These are phyloP conservation scores for Capitulum mitella DNA, from an alignment of 2,888 invertebrate genomes.

Conservation along the genomic window DNA sequence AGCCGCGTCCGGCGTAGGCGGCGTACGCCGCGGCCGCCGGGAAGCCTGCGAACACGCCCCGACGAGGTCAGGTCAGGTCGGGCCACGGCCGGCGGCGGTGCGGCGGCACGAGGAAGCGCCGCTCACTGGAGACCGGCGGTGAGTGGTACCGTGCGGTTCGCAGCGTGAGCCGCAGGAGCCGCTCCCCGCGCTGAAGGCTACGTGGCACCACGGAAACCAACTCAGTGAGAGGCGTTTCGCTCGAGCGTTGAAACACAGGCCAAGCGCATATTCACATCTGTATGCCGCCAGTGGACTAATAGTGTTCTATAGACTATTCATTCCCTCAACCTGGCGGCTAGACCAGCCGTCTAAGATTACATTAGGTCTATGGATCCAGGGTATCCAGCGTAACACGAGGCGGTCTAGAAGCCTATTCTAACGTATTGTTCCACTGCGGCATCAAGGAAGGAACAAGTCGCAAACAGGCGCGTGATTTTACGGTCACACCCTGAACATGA, in stretches of 20 bases:
- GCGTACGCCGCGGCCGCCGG: slow-evolving; percentile 83
- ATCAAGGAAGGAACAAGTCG: too few species aligned
- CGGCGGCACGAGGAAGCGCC: background rate
- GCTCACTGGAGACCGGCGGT: background rate
- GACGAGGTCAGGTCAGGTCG: slow-evolving; percentile 10
- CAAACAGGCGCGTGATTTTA: too few species aligned
- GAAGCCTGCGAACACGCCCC: slow-evolving; percentile 60
- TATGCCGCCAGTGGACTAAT: slow-evolving; percentile 14
- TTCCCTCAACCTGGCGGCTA: background rate
- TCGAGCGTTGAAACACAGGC: background rate
- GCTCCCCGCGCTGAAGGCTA: too few species aligned
- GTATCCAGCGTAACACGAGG: background rate
- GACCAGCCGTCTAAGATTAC: background rate
- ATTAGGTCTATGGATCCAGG: background rate
- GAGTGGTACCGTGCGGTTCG: too few species aligned
- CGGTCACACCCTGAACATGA: too few species aligned
- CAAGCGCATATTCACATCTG: background rate
- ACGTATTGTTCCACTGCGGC: slow-evolving; percentile 18
- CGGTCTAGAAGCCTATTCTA: background rate
- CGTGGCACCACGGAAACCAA: too few species aligned
- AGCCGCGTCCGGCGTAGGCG: slow-evolving; percentile 92
- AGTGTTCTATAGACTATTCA: slow-evolving; percentile 14
- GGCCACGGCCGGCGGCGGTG: background rate
- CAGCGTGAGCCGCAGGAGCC: too few species aligned
- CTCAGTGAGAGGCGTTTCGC: background rate